Evolutionary conservation across 30 jellyfish, hydroid and myxozoan genomes (phyloP).

Genomic region (Pelagia noctiluca): DNA sequence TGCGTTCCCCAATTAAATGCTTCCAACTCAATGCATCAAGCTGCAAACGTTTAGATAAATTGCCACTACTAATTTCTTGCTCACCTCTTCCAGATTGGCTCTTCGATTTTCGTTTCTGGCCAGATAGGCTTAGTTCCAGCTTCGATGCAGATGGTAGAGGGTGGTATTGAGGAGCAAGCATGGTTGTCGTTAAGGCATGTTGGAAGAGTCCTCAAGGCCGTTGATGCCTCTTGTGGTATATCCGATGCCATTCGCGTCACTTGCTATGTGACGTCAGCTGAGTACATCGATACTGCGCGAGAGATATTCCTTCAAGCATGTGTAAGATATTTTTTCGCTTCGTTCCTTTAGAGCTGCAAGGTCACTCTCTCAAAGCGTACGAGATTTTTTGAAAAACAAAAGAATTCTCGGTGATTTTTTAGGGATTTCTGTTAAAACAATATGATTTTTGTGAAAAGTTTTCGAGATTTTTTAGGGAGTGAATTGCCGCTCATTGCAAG

Average conservation of each 20-base stretch:
- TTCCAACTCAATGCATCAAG: no score
- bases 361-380: no score
- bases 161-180: conserved; percentile 63
- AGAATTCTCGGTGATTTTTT: no score
- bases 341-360: no score
- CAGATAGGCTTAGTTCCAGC: conserved; percentile 81
- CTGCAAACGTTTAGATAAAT: no score
- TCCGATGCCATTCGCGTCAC: conserved; percentile 49
- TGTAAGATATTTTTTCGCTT: conserved; percentile 19
- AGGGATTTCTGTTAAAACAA: no score
- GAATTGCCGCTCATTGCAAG: no score
- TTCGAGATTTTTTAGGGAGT: no score
- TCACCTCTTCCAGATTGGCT: conserved; percentile 41
- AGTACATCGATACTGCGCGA: conserved; percentile 14
- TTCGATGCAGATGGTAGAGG: conserved; percentile 55
- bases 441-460: no score
- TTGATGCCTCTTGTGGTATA: conserved; percentile 19
- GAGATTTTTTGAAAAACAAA: no score
- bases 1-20: no score
- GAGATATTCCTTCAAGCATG: conserved; percentile 2
- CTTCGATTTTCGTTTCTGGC: conserved; percentile 75
- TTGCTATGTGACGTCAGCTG: conserved; percentile 51
- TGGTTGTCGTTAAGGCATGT: conserved; percentile 73
- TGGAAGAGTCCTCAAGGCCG: conserved; percentile 58
- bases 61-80: neutral